Conservation (phyloP, 2,797 vertebrate genomes). For the Amphiprion clarkii region DNA sequence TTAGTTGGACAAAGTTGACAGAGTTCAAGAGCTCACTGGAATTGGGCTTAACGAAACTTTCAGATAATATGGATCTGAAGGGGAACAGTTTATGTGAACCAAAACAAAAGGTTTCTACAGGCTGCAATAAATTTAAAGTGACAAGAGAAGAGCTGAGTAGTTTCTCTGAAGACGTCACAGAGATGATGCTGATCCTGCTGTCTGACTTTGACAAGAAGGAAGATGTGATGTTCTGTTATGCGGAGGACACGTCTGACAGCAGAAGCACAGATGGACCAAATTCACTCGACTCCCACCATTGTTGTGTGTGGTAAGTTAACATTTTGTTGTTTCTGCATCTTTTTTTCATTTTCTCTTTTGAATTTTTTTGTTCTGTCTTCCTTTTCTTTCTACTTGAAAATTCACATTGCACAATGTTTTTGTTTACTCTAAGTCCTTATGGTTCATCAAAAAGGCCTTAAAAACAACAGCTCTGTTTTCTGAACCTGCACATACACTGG, state of each 20-base stretch:
- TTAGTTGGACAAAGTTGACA: conserved; percentile 32
- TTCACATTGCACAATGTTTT: too few relatives aligned
- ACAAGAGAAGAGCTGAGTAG: conserved; percentile 6
- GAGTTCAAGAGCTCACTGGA: conserved; percentile 34
- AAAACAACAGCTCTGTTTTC: too few relatives aligned
- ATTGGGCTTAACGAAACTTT: conserved; percentile 40
- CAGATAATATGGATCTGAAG: conserved; percentile 28
- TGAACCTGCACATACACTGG: too few relatives aligned
- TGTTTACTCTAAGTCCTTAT: too few relatives aligned
- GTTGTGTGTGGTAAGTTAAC: conserved; percentile 43
- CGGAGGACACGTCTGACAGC: conserved; percentile 44
- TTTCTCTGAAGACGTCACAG: conserved; percentile 43
- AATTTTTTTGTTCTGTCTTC: too few relatives aligned
- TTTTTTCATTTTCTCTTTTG: too few relatives aligned
- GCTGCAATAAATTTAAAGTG: conserved; percentile 12
- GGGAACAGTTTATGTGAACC: conserved; percentile 28
- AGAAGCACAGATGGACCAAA: conserved; percentile 30
- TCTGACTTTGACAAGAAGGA: conserved; percentile 28
- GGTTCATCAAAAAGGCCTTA: too few relatives aligned
- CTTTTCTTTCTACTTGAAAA: too few relatives aligned
- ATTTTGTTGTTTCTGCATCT: neutral
- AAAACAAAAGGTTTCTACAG: conserved; percentile 38
- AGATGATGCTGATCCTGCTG: conserved; percentile 47
- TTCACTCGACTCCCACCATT: conserved; percentile 24
- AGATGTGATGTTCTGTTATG: conserved; percentile 12